phyloP scores from a whole-genome alignment of 1,140 invertebrate species.

The Hypsibius dujardini region DNA sequence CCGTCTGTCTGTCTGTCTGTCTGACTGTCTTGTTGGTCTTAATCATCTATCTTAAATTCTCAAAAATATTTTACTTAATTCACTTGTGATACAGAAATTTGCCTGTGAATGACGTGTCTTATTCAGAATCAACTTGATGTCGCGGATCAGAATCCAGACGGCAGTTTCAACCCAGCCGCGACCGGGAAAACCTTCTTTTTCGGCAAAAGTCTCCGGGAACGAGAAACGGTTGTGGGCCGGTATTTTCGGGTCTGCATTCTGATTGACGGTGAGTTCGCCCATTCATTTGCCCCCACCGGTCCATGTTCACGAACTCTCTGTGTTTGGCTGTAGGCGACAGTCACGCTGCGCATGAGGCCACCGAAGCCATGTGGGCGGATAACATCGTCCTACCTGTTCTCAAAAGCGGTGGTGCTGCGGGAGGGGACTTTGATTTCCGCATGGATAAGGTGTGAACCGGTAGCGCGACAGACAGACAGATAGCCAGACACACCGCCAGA shows the following conservation, averaged over 20 bases:
- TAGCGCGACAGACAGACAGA: too few species aligned
- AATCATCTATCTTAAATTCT: too few species aligned
- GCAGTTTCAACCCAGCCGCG: constrained; percentile 28
- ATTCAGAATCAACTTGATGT: constrained; percentile 23
- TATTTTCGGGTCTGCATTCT: constrained; percentile 32
- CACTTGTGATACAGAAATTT: too few species aligned
- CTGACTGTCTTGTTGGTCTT: too few species aligned
- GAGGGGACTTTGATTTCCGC: constrained; percentile 27
- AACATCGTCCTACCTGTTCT: constrained; percentile 32
- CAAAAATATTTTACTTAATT: too few species aligned
- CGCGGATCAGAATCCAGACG: constrained; percentile 29
- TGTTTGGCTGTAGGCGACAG: constrained; percentile 27
- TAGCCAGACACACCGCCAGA: too few species aligned
- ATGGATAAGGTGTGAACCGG: not conserved
- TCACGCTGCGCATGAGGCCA: constrained; percentile 30
- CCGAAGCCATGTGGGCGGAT: constrained; percentile 34
- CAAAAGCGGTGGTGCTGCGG: constrained; percentile 30
- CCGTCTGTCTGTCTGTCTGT: too few species aligned
- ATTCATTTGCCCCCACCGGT: constrained; percentile 15
- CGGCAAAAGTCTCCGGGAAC: constrained; percentile 31
- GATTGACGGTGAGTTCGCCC: constrained; percentile 29
- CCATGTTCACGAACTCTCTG: constrained; percentile 11
- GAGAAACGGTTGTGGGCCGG: constrained; percentile 30
- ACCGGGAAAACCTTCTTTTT: constrained; percentile 32
- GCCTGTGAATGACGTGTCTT: not conserved